Evolutionary conservation across 2,797 vertebrate genomes (phyloP).

Genomic region (Vipera ursinii): DNA sequence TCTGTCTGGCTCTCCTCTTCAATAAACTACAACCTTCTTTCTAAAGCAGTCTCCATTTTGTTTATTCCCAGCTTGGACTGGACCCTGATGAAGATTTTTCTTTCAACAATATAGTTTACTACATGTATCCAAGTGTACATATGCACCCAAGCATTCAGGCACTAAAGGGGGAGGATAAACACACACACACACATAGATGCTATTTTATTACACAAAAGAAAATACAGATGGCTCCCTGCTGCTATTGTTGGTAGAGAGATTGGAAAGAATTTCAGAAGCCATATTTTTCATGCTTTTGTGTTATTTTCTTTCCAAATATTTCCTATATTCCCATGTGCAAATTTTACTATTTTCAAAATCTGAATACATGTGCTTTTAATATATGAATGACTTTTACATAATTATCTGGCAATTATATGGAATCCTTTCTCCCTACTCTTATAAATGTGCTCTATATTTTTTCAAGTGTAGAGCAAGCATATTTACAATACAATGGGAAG

Average conservation of each 20-base stretch:
- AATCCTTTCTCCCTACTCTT: constrained; percentile 39
- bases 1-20: too few relatives aligned
- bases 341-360: constrained; percentile 26
- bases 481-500: constrained; percentile 58
- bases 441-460: constrained; percentile 46
- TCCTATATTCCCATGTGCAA: constrained; percentile 45
- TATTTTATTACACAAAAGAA: not conserved
- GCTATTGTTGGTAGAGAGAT: not conserved
- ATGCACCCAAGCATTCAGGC: not conserved
- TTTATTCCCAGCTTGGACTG: too few relatives aligned
- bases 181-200: not conserved
- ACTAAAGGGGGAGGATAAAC: not conserved
- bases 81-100: too few relatives aligned
- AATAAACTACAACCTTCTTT: too few relatives aligned
- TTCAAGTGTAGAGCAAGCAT: constrained; percentile 46
- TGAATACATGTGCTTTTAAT: constrained; percentile 39
- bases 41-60: too few relatives aligned
- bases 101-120: too few relatives aligned
- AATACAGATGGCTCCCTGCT: not conserved
- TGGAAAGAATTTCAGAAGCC: not conserved
- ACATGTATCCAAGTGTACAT: not conserved
- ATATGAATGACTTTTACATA: constrained; percentile 44
- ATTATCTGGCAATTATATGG: constrained; percentile 46
- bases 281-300: not conserved
- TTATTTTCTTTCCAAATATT: constrained; percentile 44